Conservation (phyloP, 2,113 vertebrate genomes). For the Callochromis pleurospilus region DNA sequence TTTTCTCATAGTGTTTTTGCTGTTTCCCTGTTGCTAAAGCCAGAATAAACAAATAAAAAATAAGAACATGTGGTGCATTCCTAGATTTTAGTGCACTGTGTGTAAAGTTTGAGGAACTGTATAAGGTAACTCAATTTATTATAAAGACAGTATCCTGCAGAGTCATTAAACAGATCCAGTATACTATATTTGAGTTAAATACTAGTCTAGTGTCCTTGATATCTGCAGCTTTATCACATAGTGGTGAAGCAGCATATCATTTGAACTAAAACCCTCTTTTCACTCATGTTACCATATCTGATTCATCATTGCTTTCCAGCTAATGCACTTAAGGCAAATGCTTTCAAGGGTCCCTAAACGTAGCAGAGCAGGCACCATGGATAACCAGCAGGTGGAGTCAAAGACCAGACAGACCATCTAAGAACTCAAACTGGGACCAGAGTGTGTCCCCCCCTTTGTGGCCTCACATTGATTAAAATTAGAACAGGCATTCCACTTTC, state of each 20-base stretch:
- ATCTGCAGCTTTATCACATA: neutral
- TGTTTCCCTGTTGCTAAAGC: neutral
- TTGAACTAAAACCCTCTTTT: neutral
- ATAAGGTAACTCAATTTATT: neutral
- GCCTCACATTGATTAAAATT: conserved; percentile 37
- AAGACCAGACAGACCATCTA: neutral
- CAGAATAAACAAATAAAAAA: neutral
- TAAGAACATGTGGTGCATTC: neutral
- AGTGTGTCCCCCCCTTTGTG: neutral
- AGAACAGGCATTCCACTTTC: conserved; percentile 25
- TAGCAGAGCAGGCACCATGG: neutral
- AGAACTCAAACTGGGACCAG: neutral
- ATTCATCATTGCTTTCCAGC: neutral
- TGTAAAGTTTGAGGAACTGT: neutral
- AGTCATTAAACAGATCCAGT: neutral
- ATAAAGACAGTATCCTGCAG: neutral
- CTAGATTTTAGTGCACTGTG: neutral
- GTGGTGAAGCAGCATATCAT: neutral
- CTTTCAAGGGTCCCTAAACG: neutral
- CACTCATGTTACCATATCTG: neutral
- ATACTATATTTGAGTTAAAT: neutral
- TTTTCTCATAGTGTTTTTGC: neutral
- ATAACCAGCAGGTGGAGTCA: conserved; percentile 43
- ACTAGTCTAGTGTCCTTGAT: neutral
- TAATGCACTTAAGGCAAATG: neutral